Base-by-base conservation (phyloP, 2,888 invertebrate species). In the Maniola hyperantus region DNA sequence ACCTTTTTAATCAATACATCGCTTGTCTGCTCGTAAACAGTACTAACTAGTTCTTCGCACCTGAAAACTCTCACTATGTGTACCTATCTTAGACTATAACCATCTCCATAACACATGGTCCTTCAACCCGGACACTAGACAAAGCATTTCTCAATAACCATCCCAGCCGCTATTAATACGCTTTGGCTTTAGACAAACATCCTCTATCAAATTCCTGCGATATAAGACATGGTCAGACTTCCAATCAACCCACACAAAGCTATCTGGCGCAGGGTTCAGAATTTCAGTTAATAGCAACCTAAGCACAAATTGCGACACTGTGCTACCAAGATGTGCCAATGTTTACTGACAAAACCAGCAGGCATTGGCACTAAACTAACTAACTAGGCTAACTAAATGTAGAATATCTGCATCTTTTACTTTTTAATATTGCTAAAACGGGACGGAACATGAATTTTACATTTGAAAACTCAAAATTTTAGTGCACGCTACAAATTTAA, bases 281-380 rank as follows among this genome's bases (percentile, higher is more conserved):
- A 58, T 60, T 70, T 63, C 50, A 44, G 62, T 66, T 65, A 54
- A 58, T 59, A 46, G 50, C 53, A 18, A 51, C 62, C 58, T 66
- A 36, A 48, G 65, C 65, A 68, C 70, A 72, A 70, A 72, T 68
- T 74, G 69, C 72, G 70, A 76, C 71, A 75, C 71, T 77, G 73
- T 75, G 70, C 70, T 68, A 61, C 58, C 61, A 58, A 73, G 72
- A 69, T 63, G 74, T 10, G 39, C 5, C 39, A 11, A 10, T 77
- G 76, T 78, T 78, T 76, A 72, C 70, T 67, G 72, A 75, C 75
- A 75, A 77, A 79, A 81, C 77, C n/a, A n/a, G n/a, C n/a, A n/a
- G n/a, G n/a, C n/a, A n/a, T n/a, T n/a, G n/a, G n/a, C n/a, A n/a
- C n/a, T n/a, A n/a, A n/a, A n/a, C n/a, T n/a, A n/a, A n/a, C n/a